These are phyloP conservation scores for Drosophila limbata DNA, from an alignment of 2,888 invertebrate genomes.

Conservation along the genomic window DNA sequence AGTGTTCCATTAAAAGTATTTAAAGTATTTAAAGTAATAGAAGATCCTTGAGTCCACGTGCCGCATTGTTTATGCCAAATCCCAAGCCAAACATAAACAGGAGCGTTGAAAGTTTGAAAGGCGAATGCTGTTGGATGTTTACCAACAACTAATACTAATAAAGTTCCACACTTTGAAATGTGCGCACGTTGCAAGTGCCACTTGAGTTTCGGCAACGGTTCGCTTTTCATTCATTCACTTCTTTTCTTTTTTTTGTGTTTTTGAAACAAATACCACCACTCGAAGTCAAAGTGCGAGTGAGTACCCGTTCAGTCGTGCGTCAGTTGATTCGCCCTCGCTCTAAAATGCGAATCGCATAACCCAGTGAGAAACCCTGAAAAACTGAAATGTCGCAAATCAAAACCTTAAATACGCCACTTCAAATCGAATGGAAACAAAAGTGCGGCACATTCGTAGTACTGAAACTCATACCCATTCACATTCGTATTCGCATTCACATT, in stretches of 20 bases:
- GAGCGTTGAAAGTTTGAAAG: background rate
- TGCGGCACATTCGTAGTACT: slow-evolving; percentile 43
- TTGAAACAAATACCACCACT: slow-evolving; percentile 72
- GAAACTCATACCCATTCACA: slow-evolving; percentile 2
- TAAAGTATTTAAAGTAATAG: slow-evolving; percentile 23
- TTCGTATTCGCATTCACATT: slow-evolving; percentile 25
- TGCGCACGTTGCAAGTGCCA: slow-evolving; percentile 66
- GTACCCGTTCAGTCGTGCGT: slow-evolving; percentile 30
- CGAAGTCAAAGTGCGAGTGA: slow-evolving; percentile 27
- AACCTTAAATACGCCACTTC: slow-evolving; percentile 83
- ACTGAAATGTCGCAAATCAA: slow-evolving; percentile 79
- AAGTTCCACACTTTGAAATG: slow-evolving; percentile 62
- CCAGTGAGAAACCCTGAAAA: slow-evolving; percentile 34
- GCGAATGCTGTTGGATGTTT: slow-evolving; percentile 54
- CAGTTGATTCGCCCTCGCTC: slow-evolving; percentile 41
- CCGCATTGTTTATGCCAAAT: slow-evolving; percentile 49
- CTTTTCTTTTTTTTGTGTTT: slow-evolving; percentile 5
- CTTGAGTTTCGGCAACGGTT: slow-evolving; percentile 55
- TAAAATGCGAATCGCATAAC: slow-evolving; percentile 53
- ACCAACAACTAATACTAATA: slow-evolving; percentile 67
- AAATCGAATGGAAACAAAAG: slow-evolving; percentile 78
- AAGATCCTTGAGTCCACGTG: slow-evolving; percentile 53
- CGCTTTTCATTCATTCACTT: background rate
- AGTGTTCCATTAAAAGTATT: slow-evolving; percentile 21
- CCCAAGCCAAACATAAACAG: slow-evolving; percentile 47